Conservation (phyloP, 2,888 invertebrate genomes). For the Limnephilus auricula region DNA sequence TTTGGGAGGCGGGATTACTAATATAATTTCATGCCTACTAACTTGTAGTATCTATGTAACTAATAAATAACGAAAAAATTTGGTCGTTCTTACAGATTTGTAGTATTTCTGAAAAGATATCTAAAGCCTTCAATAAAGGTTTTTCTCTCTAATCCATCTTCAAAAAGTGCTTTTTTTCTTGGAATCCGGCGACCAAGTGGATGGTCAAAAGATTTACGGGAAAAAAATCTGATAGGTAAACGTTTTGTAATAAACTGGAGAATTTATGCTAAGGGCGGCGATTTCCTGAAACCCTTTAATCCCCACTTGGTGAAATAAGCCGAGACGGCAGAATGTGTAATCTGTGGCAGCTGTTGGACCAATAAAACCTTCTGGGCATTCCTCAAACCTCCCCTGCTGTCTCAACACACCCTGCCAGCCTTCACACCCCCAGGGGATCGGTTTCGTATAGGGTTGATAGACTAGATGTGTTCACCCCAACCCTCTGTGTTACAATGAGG, state of each 20-base stretch:
- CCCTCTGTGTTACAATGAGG: not conserved
- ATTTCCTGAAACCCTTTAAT: slow-evolving; percentile 21
- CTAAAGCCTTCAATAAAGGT: not conserved
- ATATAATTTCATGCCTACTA: no score
- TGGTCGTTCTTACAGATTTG: not conserved
- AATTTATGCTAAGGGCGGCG: slow-evolving; percentile 28
- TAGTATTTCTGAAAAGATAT: not conserved
- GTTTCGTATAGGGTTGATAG: not conserved
- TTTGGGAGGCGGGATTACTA: no score
- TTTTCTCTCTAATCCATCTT: not conserved
- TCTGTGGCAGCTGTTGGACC: slow-evolving; percentile 39
- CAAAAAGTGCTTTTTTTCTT: not conserved
- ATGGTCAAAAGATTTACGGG: not conserved
- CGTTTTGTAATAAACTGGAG: slow-evolving; percentile 13
- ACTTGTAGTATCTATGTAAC: no score
- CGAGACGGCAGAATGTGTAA: slow-evolving; percentile 43
- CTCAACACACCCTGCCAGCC: not conserved
- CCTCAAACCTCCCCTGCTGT: not conserved
- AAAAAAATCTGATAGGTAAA: not conserved
- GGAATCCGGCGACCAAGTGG: not conserved
- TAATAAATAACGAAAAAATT: no score
- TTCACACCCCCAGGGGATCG: slow-evolving; percentile 5
- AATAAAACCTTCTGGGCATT: slow-evolving; percentile 33
- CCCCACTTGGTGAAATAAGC: slow-evolving; percentile 32
- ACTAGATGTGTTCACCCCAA: not conserved